Percentiles rank a stretch among this genome's conserved stretches.
These are phyloP conservation scores for Albula goreensis DNA, from an alignment of 2,113 vertebrate species.

Conservation along the genomic window DNA sequence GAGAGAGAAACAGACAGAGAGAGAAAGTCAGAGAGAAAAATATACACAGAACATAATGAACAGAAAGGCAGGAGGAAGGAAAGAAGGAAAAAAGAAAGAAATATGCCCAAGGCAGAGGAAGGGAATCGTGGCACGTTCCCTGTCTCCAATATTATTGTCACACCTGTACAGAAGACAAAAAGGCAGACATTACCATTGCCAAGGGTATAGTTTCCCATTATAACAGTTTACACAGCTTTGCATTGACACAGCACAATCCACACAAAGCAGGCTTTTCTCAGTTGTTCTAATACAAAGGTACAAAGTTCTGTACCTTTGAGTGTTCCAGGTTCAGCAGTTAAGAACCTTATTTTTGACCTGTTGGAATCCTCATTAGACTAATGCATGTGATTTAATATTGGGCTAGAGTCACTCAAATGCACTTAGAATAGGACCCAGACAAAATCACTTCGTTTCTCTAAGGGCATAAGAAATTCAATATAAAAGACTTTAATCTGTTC, in stretches of 20 bases:
- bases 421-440: too few species aligned
- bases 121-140: not conserved
- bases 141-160: not conserved
- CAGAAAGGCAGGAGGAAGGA: not conserved
- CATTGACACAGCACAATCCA: not conserved
- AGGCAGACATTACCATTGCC: not conserved
- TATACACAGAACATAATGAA: too few species aligned
- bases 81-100: not conserved
- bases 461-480: too few species aligned
- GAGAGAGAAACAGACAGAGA: not conserved
- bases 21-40: not conserved
- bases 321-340: too few species aligned
- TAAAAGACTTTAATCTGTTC: too few species aligned
- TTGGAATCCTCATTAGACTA: too few species aligned
- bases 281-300: not conserved
- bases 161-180: not conserved
- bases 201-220: not conserved
- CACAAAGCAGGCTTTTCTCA: not conserved
- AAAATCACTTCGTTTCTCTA: too few species aligned
- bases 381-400: too few species aligned
- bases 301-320: too few species aligned
- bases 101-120: not conserved
- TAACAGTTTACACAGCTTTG: not conserved
- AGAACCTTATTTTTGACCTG: too few species aligned
- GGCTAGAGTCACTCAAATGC: too few species aligned